Base-by-base conservation (phyloP, 2,797 vertebrate species). In the Eremophila alpestris region DNA sequence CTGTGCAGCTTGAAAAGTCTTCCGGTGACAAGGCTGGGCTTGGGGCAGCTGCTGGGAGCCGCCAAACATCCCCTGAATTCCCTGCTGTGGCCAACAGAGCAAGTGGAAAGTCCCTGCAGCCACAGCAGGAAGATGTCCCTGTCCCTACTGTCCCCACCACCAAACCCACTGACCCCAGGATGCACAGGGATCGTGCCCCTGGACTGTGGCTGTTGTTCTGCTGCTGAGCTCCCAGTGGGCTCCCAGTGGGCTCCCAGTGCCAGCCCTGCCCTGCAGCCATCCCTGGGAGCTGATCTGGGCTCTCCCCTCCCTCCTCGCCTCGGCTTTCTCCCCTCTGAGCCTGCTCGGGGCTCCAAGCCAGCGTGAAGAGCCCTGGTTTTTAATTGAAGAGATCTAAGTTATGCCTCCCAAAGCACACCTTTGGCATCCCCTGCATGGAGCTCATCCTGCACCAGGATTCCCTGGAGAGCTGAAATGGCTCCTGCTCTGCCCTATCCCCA, bases 361-460 rank as follows among this genome's bases (percentile, higher is more conserved):
- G 27, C 22, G 56, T 52, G 49, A 49, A 43, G 54, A 74, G 27
- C 30, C 58, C 24, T n/a, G 1, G 1, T 29, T 85, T 76, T 79
- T 45, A 60, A 27, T 1, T 6, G 34, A 52, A 65, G 48, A 77
- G 64, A 77, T 56, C 48, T 10, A 56, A 51, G 27, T 46, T 23
- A 10, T 10, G 14, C 51, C 30, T 82, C 55, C n/a, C 24, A 55
- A 43, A 71, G 24, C 16, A n/a, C 38, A 32, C 5, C 41, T 71
- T 32, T 1, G 0, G 36, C 52, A 55, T 10, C 30, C 67, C 32
- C 55, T 11, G 3, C 1, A 1, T 0, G 0, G 55, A 87, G 26
- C 18, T 14, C 12, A 54, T 21, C 8, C 95, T 30, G 38, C 19
- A 10, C 1, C 1, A 13, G 13, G 10, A 56, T 22, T 65, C 18